These are phyloP conservation scores for Phrynocephalus guinanensis DNA, from an alignment of 2,797 vertebrate genomes.

Conservation along the genomic window DNA sequence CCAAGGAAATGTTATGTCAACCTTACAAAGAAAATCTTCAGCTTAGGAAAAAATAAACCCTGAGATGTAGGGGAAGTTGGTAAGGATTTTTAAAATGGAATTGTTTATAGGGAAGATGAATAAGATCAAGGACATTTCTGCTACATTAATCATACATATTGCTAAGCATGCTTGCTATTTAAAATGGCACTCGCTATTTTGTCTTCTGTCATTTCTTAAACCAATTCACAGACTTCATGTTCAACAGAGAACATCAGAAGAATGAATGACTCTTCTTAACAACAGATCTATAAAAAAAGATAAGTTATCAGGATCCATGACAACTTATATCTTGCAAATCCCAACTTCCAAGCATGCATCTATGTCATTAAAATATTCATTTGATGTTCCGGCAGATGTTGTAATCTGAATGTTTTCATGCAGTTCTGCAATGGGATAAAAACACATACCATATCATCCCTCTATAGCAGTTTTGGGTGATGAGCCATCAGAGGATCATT, in stretches of 20 bases:
- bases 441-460: background rate
- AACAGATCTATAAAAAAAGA: background rate
- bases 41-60: background rate
- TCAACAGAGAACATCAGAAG: background rate
- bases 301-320: background rate
- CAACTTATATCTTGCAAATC: background rate
- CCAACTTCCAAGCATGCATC: background rate
- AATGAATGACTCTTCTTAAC: background rate
- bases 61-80: background rate
- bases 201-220: background rate
- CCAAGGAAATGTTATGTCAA: background rate
- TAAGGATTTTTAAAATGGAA: background rate
- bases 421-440: background rate
- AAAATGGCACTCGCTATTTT: background rate
- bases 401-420: background rate
- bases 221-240: background rate
- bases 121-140: background rate
- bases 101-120: background rate
- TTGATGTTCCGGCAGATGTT: background rate
- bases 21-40: background rate
- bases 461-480: background rate
- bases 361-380: background rate
- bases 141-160: background rate
- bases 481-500: background rate
- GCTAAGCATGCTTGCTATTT: background rate